Conservation (phyloP, 1,140 invertebrate species). For the Heliconius nattereri region DNA sequence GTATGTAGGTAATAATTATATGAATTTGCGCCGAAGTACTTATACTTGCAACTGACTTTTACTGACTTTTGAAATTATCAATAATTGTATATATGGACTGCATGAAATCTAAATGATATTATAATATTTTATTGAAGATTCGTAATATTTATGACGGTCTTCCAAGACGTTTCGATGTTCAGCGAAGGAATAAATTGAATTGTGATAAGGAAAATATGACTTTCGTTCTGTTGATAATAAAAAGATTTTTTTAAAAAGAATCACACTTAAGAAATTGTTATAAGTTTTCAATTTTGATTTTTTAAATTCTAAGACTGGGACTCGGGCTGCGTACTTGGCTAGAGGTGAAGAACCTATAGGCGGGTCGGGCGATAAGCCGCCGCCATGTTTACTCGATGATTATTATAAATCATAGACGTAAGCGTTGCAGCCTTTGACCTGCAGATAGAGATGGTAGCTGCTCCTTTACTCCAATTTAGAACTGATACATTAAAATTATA, state of each 20-base stretch:
- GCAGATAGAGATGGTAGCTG: constrained; percentile 52
- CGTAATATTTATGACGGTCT: constrained; percentile 24
- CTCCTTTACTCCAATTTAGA: constrained; percentile 18
- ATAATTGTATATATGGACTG: no score
- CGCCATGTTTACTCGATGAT: constrained; percentile 57
- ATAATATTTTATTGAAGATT: constrained; percentile 16
- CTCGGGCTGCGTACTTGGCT: constrained; percentile 44
- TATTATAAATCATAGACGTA: constrained; percentile 71
- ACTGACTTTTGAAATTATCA: no score
- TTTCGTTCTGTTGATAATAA: constrained; percentile 13
- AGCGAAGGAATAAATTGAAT: constrained; percentile 35
- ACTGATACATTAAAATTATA: background rate
- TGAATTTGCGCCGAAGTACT: no score
- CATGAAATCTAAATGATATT: background rate
- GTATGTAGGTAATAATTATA: no score
- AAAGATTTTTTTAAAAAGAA: background rate
- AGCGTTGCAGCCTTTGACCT: constrained; percentile 60
- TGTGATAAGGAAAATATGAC: constrained; percentile 20
- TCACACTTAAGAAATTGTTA: background rate
- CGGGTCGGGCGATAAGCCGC: constrained; percentile 61
- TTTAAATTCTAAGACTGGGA: constrained; percentile 27
- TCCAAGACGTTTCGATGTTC: constrained; percentile 29
- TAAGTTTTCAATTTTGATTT: background rate
- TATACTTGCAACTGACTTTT: no score
- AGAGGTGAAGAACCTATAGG: constrained; percentile 69